Percentiles rank a stretch among this genome's conserved stretches.
phyloP scores from a whole-genome alignment of 2,797 vertebrate species.

The Enteromius fasciolatus region DNA sequence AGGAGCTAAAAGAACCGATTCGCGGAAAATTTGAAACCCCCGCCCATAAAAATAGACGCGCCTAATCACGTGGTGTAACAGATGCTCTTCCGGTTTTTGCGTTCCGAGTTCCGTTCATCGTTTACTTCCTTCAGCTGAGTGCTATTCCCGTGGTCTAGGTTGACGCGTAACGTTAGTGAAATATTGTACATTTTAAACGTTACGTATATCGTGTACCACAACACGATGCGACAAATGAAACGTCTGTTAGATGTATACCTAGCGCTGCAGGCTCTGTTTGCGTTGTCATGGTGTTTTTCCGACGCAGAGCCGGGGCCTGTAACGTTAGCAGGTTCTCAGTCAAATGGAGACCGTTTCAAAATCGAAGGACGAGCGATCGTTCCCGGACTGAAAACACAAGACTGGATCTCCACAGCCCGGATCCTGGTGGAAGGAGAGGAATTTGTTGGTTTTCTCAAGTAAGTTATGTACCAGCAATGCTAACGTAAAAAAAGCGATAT shows the following conservation, averaged over 20 bases:
- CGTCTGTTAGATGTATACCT: constrained; percentile 58
- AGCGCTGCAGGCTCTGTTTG: constrained; percentile 62
- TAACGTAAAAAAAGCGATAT: not conserved
- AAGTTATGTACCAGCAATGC: constrained; percentile 57
- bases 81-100: constrained; percentile 23
- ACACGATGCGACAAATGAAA: constrained; percentile 41
- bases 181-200: not conserved
- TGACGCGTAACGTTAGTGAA: not conserved
- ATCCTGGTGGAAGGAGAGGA: constrained; percentile 92
- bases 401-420: constrained; percentile 91
- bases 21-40: not conserved
- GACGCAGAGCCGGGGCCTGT: constrained; percentile 78
- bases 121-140: not conserved
- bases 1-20: not conserved
- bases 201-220: constrained; percentile 40
- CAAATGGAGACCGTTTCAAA: constrained; percentile 86
- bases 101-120: constrained; percentile 10
- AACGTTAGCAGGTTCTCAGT: constrained; percentile 54
- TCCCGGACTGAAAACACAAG: constrained; percentile 88
- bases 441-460: constrained; percentile 91
- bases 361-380: constrained; percentile 93
- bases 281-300: constrained; percentile 65
- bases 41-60: not conserved
- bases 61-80: constrained; percentile 25
- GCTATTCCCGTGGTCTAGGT: not conserved